Conservation (phyloP, 1,140 invertebrate species). For the Atta colombica region DNA sequence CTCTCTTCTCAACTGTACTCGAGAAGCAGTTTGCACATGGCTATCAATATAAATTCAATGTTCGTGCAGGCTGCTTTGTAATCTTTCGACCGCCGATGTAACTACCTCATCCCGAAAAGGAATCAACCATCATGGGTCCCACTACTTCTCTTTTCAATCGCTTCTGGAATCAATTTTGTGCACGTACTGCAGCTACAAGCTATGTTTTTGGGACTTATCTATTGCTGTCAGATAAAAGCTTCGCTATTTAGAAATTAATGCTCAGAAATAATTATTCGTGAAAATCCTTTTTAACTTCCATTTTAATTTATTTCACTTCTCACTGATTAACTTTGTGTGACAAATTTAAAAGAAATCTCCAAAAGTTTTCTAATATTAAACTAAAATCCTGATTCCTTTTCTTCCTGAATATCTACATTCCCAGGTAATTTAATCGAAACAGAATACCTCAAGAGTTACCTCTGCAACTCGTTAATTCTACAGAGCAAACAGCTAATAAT, state of each 20-base stretch:
- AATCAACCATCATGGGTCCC: slow-evolving; percentile 12
- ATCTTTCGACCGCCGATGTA: slow-evolving; percentile 64
- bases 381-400: neutral
- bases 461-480: slow-evolving; percentile 29
- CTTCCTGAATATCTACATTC: neutral
- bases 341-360: neutral
- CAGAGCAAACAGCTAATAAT: slow-evolving; percentile 40
- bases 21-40: slow-evolving; percentile 60
- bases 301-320: neutral
- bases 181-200: neutral
- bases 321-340: neutral
- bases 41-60: slow-evolving; percentile 72
- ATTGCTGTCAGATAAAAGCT: neutral
- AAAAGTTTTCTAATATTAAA: neutral
- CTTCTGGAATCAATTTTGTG: neutral
- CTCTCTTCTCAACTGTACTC: neutral
- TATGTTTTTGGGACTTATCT: slow-evolving; percentile 4
- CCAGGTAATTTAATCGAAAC: neutral
- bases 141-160: neutral
- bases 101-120: slow-evolving; percentile 44
- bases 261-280: neutral
- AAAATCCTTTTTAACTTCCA: neutral
- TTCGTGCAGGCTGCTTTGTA: slow-evolving; percentile 67
- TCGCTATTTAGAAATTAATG: neutral
- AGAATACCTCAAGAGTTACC: neutral